A percentile compares a stretch with the other conserved stretches of the same genome.
phyloP scores from a whole-genome alignment of 2,113 vertebrate species.

The Pomatorhinus ruficollis region DNA sequence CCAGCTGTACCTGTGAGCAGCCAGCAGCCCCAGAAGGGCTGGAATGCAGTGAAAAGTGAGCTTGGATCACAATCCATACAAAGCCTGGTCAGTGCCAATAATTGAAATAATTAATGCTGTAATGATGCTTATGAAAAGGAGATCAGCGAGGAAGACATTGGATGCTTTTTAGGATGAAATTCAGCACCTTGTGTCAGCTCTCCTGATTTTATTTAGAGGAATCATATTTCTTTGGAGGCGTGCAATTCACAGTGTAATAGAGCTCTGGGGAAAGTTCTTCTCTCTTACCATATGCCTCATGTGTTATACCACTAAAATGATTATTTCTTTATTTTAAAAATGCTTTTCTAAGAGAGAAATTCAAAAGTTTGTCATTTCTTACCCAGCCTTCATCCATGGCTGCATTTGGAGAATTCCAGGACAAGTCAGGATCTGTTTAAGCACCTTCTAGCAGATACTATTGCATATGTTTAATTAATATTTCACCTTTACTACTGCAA shows the following conservation, averaged over 20 bases:
- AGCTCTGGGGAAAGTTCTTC: not conserved
- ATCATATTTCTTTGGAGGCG: not conserved
- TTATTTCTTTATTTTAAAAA: not conserved
- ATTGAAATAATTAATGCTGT: not conserved
- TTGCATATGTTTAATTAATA: not conserved
- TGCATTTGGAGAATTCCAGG: not conserved
- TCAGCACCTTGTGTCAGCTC: not conserved
- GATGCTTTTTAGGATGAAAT: not conserved
- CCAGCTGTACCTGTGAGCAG: not conserved
- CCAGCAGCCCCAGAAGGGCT: not conserved
- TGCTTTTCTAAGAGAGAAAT: not conserved
- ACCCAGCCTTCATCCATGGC: not conserved
- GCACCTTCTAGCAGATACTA: not conserved
- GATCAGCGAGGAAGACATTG: fast-evolving
- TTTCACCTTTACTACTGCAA: not conserved
- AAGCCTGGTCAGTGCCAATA: not conserved
- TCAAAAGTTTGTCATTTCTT: not conserved
- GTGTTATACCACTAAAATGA: not conserved
- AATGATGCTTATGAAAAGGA: not conserved
- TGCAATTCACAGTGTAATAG: not conserved
- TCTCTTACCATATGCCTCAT: not conserved
- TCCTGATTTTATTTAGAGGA: not conserved
- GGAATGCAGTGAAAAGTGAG: not conserved
- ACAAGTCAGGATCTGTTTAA: not conserved
- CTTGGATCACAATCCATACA: too few relatives aligned